Percentiles rank a stretch among this genome's conserved stretches.
Evolutionary conservation across 2,888 invertebrate species (phyloP).

Genomic region (Vesta saturnalis): DNA sequence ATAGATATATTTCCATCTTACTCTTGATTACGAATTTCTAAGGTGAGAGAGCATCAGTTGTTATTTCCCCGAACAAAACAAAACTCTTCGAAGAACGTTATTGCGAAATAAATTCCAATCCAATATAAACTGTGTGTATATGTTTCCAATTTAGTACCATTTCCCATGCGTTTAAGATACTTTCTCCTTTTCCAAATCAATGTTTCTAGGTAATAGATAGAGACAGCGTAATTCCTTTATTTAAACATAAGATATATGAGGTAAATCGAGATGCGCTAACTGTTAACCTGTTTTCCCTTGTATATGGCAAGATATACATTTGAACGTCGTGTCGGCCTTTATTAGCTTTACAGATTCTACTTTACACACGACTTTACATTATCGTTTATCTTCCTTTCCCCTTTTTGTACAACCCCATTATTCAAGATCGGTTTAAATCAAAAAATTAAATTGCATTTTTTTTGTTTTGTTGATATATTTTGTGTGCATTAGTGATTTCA

Average conservation of each 20-base stretch:
- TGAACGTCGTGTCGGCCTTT: conserved; percentile 28
- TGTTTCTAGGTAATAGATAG: neutral
- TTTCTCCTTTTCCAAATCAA: conserved; percentile 11
- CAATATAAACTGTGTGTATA: conserved; percentile 31
- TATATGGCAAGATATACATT: conserved; percentile 29
- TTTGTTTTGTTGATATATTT: neutral
- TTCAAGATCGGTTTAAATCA: conserved; percentile 11
- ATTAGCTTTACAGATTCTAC: conserved; percentile 31
- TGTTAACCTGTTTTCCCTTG: conserved; percentile 32
- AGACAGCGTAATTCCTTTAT: conserved; percentile 9
- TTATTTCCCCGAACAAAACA: conserved; percentile 16
- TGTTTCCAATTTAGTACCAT: conserved; percentile 28
- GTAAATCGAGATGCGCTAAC: conserved; percentile 33
- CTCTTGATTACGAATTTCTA: conserved; percentile 5
- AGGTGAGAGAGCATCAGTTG: conserved; percentile 24
- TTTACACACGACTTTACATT: conserved; percentile 26
- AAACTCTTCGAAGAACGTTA: conserved; percentile 22
- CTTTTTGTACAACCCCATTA: conserved; percentile 10
- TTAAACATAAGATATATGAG: conserved; percentile 17
- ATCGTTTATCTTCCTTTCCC: conserved; percentile 31
- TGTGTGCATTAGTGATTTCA: neutral
- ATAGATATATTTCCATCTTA: conserved; percentile 9
- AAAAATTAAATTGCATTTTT: neutral
- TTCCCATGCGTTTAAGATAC: conserved; percentile 10
- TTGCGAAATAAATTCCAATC: conserved; percentile 29